Evolutionary conservation across 2,888 invertebrate species (phyloP), one percentile per base, ranked within the genome.

Genomic region (Liodrosophila aerea): DNA sequence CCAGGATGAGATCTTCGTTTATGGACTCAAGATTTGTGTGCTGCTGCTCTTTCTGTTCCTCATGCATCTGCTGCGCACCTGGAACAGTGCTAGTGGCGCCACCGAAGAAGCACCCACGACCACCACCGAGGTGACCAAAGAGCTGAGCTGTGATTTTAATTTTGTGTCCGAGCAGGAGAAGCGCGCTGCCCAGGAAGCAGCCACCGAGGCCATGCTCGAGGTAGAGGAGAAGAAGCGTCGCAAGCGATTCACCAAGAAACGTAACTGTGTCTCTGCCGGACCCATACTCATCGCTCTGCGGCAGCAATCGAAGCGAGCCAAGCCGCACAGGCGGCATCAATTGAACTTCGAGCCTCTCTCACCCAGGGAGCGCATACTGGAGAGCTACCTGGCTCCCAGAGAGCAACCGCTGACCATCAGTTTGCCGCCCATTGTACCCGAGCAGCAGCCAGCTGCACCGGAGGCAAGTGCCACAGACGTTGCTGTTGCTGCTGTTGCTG

Each of bases 181-280:
- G 47, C 69, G 73, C 1, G 88, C 74, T 1, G 84, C 83, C 4
- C 72, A 72, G 33, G 86, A 86, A 45, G 85, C 82, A 0, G 75
- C 70, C 16, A 70, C 75, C 1, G 87, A 86, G 34, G 84, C 76
- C 0, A 46, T 80, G 76, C 76, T 88, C 15, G 88, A 88, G 56
- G 73, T 86, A 41, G 89, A 89, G 72, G 89, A 89, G 53, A 86
- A 85, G 56, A 82, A 80, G 39, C 84, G 89, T 1, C 87, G 85
- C 59, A 89, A 87, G 57, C 73, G 77, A 8, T 74, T 88, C 5
- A 76, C 85, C 18, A 87, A 87, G 52, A 89, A 86, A 47, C 85
- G 90, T 9, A 88, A 87, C 64, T 90, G 89, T 61, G 75, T 88
- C 37, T 89, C 89, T 5, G 90, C 90, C 12, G 90, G 89, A 30